Conservation (phyloP, 2,797 vertebrate species). For the Malurus splendens region DNA sequence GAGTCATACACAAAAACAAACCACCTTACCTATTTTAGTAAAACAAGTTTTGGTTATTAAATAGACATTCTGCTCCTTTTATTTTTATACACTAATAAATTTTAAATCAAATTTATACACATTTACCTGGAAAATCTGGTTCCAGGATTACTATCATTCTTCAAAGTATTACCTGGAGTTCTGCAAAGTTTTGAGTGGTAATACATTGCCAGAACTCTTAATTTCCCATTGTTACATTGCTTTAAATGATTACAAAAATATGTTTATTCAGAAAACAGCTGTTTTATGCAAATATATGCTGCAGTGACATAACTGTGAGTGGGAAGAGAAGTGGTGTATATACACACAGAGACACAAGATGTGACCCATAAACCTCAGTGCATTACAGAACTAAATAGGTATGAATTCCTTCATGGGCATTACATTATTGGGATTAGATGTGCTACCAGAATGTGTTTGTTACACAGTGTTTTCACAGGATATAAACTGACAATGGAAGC, state of each 20-base stretch:
- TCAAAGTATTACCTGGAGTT: neutral
- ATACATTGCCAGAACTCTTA: neutral
- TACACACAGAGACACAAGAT: neutral
- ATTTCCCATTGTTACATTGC: neutral
- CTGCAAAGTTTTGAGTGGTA: neutral
- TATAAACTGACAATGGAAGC: neutral
- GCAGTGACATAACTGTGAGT: neutral
- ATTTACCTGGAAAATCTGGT: neutral
- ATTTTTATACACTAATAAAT: neutral
- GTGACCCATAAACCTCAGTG: neutral
- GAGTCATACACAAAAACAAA: neutral
- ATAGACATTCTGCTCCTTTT: neutral
- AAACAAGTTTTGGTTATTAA: neutral
- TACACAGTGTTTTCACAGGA: neutral
- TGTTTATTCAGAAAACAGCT: neutral
- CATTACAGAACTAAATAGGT: neutral
- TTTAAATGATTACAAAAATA: neutral
- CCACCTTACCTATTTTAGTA: neutral
- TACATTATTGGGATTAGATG: neutral
- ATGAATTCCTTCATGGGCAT: neutral
- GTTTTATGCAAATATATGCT: neutral
- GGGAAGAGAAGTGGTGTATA: neutral
- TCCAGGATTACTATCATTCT: neutral
- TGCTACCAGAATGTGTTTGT: neutral
- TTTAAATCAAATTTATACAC: neutral